Evolutionary conservation across 2,113 vertebrate species (phyloP), one percentile per base, ranked within the genome.

Genomic region (Baryphthengus martii): DNA sequence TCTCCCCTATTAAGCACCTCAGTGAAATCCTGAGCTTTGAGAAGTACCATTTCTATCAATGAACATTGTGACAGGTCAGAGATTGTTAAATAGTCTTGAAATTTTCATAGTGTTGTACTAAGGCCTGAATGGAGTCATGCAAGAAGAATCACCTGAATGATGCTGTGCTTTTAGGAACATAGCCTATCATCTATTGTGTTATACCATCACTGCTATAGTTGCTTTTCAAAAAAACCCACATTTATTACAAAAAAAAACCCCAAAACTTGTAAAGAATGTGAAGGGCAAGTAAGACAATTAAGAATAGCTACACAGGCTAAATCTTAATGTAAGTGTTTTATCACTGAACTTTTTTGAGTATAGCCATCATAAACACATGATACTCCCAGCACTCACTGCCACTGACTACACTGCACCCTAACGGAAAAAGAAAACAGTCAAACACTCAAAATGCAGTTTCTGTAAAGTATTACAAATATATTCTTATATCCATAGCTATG

Each of bases 11-110:
- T 28, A 42, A 53, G 5, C 3, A 45, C 26, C 53, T 44, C 55
- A 50, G 16, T 71, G 72, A 76, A 47, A 88, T 3, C 5, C 26
- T 26, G 19, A 80, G 24, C 3, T 74, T 59, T 67, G n/a, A 76
- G 17, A 6, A 24, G 17, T 20, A 20, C 17, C 50, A 26, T 65
- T 40, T 90, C 68, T 65, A 39, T 62, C 65, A 74, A 3, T 0
- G 1, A 77, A 8, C 20, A 39, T 16, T 0, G 0, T 58, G 39
- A 39, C 14, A 17, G 33, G 5, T 28, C 56, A 42, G 29, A 63
- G 35, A 71, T 39, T 39, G 9, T 88, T 84, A 84, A 77, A 73
- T 20, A 80, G 15, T 47, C 47, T 59, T 63, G 20, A 78, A 68
- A 70, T 10, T 71, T 67, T 70, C n/a, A 26, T 56, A 17, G 3